These are phyloP conservation scores for Dyspetes luteomarginatus DNA, from an alignment of 2,888 invertebrate genomes.

Conservation along the genomic window DNA sequence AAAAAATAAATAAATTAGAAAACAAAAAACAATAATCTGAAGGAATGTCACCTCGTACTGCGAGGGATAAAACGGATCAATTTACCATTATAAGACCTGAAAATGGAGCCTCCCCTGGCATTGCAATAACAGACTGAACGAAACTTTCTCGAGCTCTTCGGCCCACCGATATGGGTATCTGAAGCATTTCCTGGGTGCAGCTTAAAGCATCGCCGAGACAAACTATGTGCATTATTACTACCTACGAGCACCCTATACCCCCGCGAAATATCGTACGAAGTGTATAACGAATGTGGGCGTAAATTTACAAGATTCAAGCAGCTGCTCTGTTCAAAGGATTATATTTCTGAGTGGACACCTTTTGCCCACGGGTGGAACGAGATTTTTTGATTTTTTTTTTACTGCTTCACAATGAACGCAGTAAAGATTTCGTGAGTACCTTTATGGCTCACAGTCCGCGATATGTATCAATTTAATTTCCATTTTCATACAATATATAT, in stretches of 20 bases:
- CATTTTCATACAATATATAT: no score
- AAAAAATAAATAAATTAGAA: slow-evolving; percentile 1
- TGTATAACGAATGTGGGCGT: no score
- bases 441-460: no score
- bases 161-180: slow-evolving; percentile 61
- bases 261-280: no score
- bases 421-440: no score
- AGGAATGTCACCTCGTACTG: not conserved
- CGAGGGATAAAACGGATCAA: slow-evolving; percentile 10
- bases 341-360: slow-evolving; percentile 7
- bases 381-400: no score
- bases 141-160: slow-evolving; percentile 51
- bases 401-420: no score
- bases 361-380: no score
- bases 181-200: slow-evolving; percentile 66
- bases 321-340: slow-evolving; percentile 39
- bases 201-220: slow-evolving; percentile 31
- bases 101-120: slow-evolving; percentile 25
- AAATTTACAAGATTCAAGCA: slow-evolving; percentile 54
- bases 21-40: slow-evolving; percentile 3
- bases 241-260: slow-evolving; percentile 51
- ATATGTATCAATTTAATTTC: no score
- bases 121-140: not conserved
- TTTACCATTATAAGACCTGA: slow-evolving; percentile 48
- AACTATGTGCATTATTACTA: not conserved